Base-by-base conservation (phyloP, 2,797 vertebrate species). In the Sebastes elongatus region DNA sequence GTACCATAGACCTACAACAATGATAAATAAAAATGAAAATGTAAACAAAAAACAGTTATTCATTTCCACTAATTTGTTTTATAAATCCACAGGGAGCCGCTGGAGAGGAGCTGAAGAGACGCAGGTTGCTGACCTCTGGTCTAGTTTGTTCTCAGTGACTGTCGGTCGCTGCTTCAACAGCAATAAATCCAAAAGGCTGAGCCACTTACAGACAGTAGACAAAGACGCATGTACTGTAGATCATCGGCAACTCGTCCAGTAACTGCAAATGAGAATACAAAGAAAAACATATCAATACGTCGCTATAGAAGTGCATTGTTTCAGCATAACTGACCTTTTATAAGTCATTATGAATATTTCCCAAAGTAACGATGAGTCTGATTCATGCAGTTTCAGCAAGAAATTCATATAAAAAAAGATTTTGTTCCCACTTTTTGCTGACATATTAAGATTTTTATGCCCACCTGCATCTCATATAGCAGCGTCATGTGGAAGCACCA, bases 401-500 rank as follows among this genome's bases (percentile, higher is more conserved):
- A 65, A 38, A 65, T 6, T 0, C 2, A 60, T 14, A 7, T 46
- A 1, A 38, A 25, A 25, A 25, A 8, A 8, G 20, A 38, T 18
- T 35, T 5, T 57, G 23, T 38, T 42, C 9, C 49, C 14, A 53
- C 1, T 20, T 35, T 71, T 59, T 61, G 46, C 65, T 76, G 38
- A 66, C 22, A 49, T 33, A 68, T 60, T 38, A 18, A 57, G 5
- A 42, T 71, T 65, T 18, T 0, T 27, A 6, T 63, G 33, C 97
- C 92, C 87, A 99, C 99, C 97, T 99, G 99, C 99, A 99, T 99
- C 95, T 99, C 97, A 91, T 99, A 99, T 70, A 98, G 96, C 86
- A 99, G 93, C 18, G 99, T 99, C 99, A 99, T 99, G 94, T 99
- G 99, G 94, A 99, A 99, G 94, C 97, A 99, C 98, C 99, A 99